These are phyloP conservation scores for Drosophila burlai DNA, from an alignment of 1,140 invertebrate species.

Conservation along the genomic window DNA sequence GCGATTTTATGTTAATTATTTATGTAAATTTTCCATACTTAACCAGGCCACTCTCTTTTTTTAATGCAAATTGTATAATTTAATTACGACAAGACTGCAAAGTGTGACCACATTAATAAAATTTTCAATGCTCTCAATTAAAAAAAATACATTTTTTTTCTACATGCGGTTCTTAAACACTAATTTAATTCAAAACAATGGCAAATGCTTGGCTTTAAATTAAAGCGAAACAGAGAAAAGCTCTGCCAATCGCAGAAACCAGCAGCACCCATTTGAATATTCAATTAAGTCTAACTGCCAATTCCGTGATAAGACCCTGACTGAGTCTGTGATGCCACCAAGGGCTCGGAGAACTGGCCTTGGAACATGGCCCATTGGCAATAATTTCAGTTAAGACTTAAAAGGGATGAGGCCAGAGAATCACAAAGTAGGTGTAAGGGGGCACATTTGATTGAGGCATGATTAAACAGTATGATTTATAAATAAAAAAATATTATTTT, in stretches of 20 bases:
- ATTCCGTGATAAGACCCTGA: constrained; percentile 65
- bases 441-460: too few relatives aligned
- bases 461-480: not conserved
- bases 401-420: constrained; percentile 6
- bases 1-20: constrained; percentile 44
- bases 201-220: constrained; percentile 13
- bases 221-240: not conserved
- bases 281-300: constrained; percentile 74
- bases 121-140: constrained; percentile 34
- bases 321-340: not conserved
- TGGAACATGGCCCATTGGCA: constrained; percentile 31
- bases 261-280: constrained; percentile 65
- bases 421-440: not conserved
- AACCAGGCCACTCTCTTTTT: constrained; percentile 21
- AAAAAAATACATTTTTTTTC: constrained; percentile 31
- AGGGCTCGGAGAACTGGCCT: constrained; percentile 17
- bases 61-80: constrained; percentile 31
- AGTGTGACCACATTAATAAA: constrained; percentile 49
- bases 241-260: constrained; percentile 20
- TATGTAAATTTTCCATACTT: constrained; percentile 53
- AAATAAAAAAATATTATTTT: not conserved
- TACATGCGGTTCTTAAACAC: constrained; percentile 12
- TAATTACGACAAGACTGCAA: constrained; percentile 34
- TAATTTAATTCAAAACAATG: constrained; percentile 21
- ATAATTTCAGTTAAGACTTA: constrained; percentile 37